Conservation (phyloP, 2,888 invertebrate species). For the Temnothorax unifasciatus region DNA sequence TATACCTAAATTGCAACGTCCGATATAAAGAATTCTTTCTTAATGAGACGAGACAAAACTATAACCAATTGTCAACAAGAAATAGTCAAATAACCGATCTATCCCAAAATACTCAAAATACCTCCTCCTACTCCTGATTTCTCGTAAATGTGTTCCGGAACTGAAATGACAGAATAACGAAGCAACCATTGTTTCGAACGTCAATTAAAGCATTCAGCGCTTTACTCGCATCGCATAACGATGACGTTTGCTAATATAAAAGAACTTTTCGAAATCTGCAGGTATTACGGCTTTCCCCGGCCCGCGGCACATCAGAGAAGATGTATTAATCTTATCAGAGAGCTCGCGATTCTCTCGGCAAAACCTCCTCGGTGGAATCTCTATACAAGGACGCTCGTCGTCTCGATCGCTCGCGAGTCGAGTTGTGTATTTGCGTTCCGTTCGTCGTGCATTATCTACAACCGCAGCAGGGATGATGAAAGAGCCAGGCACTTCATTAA, state of each 20-base stretch:
- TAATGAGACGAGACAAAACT: not conserved
- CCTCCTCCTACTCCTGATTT: no score
- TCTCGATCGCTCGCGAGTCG: constrained; percentile 40
- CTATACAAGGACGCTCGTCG: constrained; percentile 21
- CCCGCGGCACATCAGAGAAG: not conserved
- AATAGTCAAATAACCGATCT: not conserved
- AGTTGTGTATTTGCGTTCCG: constrained; percentile 46
- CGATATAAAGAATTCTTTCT: not conserved
- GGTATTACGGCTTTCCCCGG: not conserved
- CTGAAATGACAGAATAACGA: not conserved
- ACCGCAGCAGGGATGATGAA: constrained; percentile 48
- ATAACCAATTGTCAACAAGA: not conserved
- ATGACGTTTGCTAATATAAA: not conserved
- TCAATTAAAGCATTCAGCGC: not conserved
- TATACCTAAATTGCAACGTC: not conserved
- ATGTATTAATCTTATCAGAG: constrained; percentile 46
- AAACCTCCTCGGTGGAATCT: constrained; percentile 22
- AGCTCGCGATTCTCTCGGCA: not conserved
- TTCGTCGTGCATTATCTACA: constrained; percentile 39
- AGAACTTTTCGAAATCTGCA: constrained; percentile 9
- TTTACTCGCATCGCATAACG: not conserved
- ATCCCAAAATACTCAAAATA: not conserved
- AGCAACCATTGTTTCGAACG: not conserved
- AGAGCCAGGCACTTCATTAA: constrained; percentile 55
- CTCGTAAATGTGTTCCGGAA: not conserved